Conservation (phyloP, 2,888 invertebrate species). For the Cheiracanthium punctorium region DNA sequence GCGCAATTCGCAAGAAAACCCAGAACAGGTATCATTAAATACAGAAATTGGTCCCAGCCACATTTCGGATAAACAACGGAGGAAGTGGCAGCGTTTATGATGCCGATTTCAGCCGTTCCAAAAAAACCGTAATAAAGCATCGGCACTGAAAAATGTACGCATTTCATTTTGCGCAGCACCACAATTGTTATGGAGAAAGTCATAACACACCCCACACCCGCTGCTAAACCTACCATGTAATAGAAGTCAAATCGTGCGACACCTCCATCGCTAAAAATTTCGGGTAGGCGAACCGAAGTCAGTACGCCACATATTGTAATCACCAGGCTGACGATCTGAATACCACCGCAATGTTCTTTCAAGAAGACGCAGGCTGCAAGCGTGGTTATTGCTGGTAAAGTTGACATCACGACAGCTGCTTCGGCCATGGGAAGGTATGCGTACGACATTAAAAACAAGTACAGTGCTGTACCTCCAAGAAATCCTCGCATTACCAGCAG, state of each 20-base stretch:
- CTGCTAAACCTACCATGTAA: slow-evolving; percentile 85
- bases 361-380: slow-evolving; percentile 82
- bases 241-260: not conserved
- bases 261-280: slow-evolving; percentile 79
- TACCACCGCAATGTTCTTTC: slow-evolving; percentile 91
- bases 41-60: slow-evolving; percentile 86
- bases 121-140: slow-evolving; percentile 91
- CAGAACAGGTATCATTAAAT: slow-evolving; percentile 78
- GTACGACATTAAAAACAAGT: slow-evolving; percentile 90
- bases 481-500: slow-evolving; percentile 87
- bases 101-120: slow-evolving; percentile 79
- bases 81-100: slow-evolving; percentile 84
- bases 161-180: slow-evolving; percentile 88
- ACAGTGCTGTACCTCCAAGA: slow-evolving; percentile 89
- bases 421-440: slow-evolving; percentile 92
- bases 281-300: slow-evolving; percentile 89
- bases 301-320: slow-evolving; percentile 90
- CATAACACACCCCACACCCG: slow-evolving; percentile 78
- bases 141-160: slow-evolving; percentile 91
- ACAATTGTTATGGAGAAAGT: slow-evolving; percentile 90
- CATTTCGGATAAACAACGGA: slow-evolving; percentile 88
- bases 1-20: slow-evolving; percentile 76
- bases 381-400: slow-evolving; percentile 93
- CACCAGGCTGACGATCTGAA: slow-evolving; percentile 87
- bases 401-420: slow-evolving; percentile 92